Base-by-base conservation (phyloP, 1,140 invertebrate genomes). In the Apolygus lucorum region DNA sequence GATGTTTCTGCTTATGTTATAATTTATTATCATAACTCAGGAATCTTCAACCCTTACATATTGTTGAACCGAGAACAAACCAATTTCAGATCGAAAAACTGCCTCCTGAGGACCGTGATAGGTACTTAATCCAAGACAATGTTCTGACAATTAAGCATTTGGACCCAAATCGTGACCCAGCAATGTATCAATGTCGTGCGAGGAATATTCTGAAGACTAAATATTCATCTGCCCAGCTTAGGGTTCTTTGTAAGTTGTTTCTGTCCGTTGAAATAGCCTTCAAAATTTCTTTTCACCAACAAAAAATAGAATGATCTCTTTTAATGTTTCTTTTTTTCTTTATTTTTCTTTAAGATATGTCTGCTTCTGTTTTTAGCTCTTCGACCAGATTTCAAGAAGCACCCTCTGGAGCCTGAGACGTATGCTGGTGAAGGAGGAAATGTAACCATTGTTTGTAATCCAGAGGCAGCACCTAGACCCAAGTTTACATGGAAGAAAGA, bases 141-240 rank as follows among this genome's bases (percentile, higher is more conserved):
- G 88, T 95, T 2, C 76, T 97, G 21, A 92, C 86, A 29, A 95
- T 97, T 52, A 86, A 85, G 72, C 83, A 86, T 74, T 78, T 95
- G 21, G 85, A 91, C 78, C 84, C 87, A 68, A 85, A 89, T 71
- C 82, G 85, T 74, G 95, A 99, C 81, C 86, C 89, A 69, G 95
- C 90, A n/a, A 96, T 97, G 92, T 98, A 94, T 79, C 95, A 98
- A 75, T 99, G 96, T 79, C 83, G 87, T 75, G 95, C 95, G 0
- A 86, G 81, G 71, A 99, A 98, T 84, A 88, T 93, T 68, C 81
- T 96, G 2, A 95, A 92, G 75, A 87, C 88, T 0, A 86, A 84
- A 28, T 96, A 90, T 78, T 94, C 92, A 0, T 92, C 93, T 11
- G 95, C 88, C 0, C 93, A 98, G 75, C 80, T 98, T 1, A 81